Evolutionary conservation across 2,113 vertebrate species (phyloP).

Genomic region (Leptosomus discolor): DNA sequence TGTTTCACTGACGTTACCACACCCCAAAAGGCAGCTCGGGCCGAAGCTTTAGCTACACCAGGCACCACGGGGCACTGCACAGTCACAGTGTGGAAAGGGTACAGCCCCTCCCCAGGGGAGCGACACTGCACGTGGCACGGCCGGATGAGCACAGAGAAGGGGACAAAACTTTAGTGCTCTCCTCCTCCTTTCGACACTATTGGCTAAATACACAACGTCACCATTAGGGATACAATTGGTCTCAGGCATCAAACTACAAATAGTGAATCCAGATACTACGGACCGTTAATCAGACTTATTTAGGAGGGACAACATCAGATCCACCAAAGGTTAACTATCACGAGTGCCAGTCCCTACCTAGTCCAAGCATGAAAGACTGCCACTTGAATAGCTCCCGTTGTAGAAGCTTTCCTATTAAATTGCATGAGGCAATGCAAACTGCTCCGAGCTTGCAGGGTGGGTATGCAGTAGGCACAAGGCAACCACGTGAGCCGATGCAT

Average conservation of each 20-base stretch:
- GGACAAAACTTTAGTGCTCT: no score
- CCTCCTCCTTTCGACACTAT: no score
- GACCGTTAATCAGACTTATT: neutral
- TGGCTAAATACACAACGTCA: neutral
- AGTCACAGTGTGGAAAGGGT: neutral
- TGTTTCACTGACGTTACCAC: neutral
- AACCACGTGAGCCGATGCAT: neutral
- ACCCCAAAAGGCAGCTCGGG: neutral
- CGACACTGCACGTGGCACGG: neutral
- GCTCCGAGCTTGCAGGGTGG: neutral
- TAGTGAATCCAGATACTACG: neutral
- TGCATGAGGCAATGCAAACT: neutral
- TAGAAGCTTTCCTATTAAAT: neutral
- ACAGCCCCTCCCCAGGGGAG: neutral
- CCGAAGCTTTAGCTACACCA: neutral
- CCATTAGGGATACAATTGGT: neutral
- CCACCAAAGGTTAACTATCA: neutral
- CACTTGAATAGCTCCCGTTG: neutral
- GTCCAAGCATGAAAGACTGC: neutral
- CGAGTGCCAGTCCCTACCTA: neutral
- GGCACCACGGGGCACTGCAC: neutral
- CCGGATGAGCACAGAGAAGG: no score
- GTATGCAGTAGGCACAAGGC: neutral
- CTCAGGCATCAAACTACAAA: neutral
- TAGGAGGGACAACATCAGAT: neutral